Percentiles rank a stretch among this genome's conserved stretches.
Evolutionary conservation across 2,888 invertebrate species (phyloP).

Genomic region (Tetranychus truncatus): DNA sequence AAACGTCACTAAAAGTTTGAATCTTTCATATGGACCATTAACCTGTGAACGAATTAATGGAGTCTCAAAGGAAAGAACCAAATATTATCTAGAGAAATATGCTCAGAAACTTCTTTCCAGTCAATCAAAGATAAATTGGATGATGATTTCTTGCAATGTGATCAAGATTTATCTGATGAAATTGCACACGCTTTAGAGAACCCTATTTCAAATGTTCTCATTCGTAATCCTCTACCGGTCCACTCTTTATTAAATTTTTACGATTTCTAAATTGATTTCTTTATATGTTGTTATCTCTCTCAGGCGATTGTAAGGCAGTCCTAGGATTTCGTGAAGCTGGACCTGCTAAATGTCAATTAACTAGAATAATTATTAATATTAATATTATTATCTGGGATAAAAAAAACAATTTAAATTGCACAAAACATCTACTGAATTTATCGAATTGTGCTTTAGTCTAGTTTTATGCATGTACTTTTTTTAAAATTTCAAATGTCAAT

Average conservation of each 20-base stretch:
- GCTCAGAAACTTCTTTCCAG: constrained; percentile 21
- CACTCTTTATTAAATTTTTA: constrained; percentile 1
- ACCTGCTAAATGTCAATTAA: not conserved
- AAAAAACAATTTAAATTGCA: not conserved
- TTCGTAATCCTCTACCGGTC: constrained; percentile 19
- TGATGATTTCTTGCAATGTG: constrained; percentile 20
- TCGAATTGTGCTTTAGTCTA: too few species aligned
- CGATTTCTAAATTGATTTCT: not conserved
- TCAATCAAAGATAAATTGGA: constrained; percentile 34
- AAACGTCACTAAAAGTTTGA: constrained; percentile 13
- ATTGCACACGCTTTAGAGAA: constrained; percentile 20
- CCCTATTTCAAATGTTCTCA: constrained; percentile 18
- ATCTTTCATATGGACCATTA: constrained; percentile 14
- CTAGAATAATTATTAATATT: not conserved
- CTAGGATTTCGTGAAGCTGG: constrained; percentile 41
- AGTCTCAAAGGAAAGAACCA: constrained; percentile 13
- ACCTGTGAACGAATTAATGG: constrained; percentile 13
- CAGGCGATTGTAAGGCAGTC: constrained; percentile 82
- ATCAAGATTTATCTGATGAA: constrained; percentile 21
- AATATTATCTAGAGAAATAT: constrained; percentile 14
- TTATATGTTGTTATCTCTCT: constrained; percentile 35
- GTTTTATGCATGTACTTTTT: too few species aligned
- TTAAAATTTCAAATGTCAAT: too few species aligned
- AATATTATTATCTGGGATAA: not conserved
- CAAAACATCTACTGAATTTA: not conserved